These are phyloP conservation scores for Helicoverpa zea DNA, from an alignment of 1,140 invertebrate genomes.

Conservation along the genomic window DNA sequence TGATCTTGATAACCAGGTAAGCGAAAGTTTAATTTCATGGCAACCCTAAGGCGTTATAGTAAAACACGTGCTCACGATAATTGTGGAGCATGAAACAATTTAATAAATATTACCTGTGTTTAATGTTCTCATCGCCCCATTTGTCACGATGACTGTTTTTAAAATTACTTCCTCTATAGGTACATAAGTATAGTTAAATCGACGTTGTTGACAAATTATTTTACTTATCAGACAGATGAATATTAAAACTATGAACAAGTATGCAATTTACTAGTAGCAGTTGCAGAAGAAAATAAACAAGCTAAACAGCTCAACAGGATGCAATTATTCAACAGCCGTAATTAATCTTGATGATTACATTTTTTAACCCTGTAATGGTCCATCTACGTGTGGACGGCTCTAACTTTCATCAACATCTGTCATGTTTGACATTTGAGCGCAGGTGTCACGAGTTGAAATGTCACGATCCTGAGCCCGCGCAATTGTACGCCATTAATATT, in stretches of 20 bases:
- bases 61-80: slow-evolving; percentile 26
- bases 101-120: slow-evolving; percentile 20
- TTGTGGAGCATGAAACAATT: slow-evolving; percentile 23
- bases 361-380: slow-evolving; percentile 29
- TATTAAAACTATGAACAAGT: background rate
- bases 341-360: slow-evolving; percentile 30
- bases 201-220: background rate
- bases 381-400: background rate
- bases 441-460: slow-evolving; percentile 43
- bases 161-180: background rate
- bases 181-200: too few relatives aligned
- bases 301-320: slow-evolving; percentile 8
- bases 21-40: slow-evolving; percentile 43
- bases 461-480: slow-evolving; percentile 38
- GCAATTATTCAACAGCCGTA: slow-evolving; percentile 32
- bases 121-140: slow-evolving; percentile 18
- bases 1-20: slow-evolving; percentile 36
- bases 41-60: slow-evolving; percentile 33
- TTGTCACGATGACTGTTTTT: slow-evolving; percentile 8
- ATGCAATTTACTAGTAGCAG: background rate
- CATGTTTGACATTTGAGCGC: slow-evolving; percentile 45
- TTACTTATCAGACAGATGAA: background rate
- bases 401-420: slow-evolving; percentile 46
- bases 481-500: slow-evolving; percentile 28
- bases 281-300: slow-evolving; percentile 12